Evolutionary conservation across 2,113 vertebrate species (phyloP).

Genomic region (Bubo bubo): DNA sequence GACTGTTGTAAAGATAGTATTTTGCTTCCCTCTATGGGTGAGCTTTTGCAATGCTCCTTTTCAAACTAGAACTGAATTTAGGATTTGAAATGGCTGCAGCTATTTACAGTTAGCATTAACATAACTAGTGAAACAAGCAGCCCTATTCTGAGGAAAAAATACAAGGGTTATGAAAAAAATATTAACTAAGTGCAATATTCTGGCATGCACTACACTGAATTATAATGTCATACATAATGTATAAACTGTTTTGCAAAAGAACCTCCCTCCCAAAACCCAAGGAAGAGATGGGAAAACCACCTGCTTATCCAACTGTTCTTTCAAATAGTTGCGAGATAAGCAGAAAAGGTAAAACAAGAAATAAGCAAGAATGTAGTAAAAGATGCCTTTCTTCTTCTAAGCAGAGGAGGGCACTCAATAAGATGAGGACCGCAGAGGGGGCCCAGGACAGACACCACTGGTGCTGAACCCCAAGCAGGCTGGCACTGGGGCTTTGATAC

Average conservation of each 20-base stretch:
- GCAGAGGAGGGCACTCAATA: neutral
- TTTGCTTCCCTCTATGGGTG: slow-evolving; percentile 66
- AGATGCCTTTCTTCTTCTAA: neutral
- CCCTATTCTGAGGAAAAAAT: neutral
- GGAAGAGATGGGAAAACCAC: neutral
- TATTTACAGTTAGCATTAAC: neutral
- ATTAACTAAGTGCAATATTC: neutral
- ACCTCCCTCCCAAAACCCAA: fast-evolving
- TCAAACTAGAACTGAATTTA: neutral
- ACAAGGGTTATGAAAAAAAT: neutral
- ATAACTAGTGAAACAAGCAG: neutral
- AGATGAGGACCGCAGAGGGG: neutral
- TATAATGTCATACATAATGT: neutral
- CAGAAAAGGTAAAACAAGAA: neutral
- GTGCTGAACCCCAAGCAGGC: neutral
- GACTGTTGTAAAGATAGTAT: neutral
- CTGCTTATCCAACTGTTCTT: neutral
- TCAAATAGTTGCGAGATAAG: neutral
- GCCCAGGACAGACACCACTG: fast-evolving
- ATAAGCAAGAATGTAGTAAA: neutral
- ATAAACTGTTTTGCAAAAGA: neutral
- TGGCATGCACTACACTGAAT: neutral
- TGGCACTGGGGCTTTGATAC: neutral
- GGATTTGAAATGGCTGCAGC: neutral
- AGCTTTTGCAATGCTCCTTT: slow-evolving; percentile 8